These are phyloP conservation scores for Peromyscus maniculatus DNA, from an alignment of 2,113 vertebrate species.

Conservation along the genomic window DNA sequence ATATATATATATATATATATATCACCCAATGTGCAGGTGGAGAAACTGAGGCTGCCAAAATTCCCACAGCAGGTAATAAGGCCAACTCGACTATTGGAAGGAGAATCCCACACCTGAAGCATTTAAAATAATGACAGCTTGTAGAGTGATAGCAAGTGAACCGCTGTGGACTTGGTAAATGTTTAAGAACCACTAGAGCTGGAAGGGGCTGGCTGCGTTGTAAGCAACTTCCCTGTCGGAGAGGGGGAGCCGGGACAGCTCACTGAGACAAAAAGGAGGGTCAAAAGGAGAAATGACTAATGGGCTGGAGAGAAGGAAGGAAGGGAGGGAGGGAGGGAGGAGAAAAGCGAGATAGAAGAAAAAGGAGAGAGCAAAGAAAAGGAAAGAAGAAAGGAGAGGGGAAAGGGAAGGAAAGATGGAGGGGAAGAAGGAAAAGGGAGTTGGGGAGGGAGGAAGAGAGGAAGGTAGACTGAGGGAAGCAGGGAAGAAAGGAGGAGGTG, in stretches of 20 bases:
- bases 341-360: background rate
- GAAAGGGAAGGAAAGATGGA: rapidly evolving
- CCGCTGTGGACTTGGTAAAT: background rate
- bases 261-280: background rate
- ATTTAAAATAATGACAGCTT: background rate
- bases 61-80: background rate
- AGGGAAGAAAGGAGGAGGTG: background rate
- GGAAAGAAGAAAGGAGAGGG: rapidly evolving
- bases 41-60: background rate
- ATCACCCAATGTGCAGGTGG: background rate
- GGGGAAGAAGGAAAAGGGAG: rapidly evolving
- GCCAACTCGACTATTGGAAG: background rate
- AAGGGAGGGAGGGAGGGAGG: rapidly evolving
- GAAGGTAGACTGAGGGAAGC: rapidly evolving
- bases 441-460: rapidly evolving
- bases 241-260: background rate
- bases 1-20: background rate
- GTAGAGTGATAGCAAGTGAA: background rate
- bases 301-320: no score
- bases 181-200: background rate
- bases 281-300: background rate
- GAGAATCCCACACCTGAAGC: background rate
- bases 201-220: background rate
- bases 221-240: background rate
- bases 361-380: rapidly evolving